Conservation (phyloP, 2,113 vertebrate genomes). For the Leptocoma aspasia region DNA sequence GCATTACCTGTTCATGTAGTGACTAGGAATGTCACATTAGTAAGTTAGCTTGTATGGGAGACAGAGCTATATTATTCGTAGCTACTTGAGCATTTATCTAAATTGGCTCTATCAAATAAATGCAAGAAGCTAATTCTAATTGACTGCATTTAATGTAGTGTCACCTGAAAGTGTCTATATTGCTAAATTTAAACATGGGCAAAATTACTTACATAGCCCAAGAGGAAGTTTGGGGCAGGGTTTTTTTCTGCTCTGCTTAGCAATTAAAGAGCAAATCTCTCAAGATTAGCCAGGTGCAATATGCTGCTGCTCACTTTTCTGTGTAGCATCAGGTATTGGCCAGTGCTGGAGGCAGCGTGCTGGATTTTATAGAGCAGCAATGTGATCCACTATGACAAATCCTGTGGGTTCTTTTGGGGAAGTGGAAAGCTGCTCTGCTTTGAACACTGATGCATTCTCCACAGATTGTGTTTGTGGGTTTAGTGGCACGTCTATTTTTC, state of each 20-base stretch:
- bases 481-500: background rate
- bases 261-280: slow-evolving; percentile 6
- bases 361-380: background rate
- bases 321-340: background rate
- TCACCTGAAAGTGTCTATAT: slow-evolving; percentile 12
- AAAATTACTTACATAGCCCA: background rate
- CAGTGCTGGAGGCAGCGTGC: background rate
- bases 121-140: slow-evolving; percentile 20
- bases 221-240: background rate
- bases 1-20: background rate
- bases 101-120: background rate
- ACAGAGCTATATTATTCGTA: background rate
- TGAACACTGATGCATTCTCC: background rate
- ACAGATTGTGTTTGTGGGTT: background rate
- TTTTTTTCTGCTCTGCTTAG: background rate
- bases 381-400: slow-evolving; percentile 3
- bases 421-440: background rate
- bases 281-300: slow-evolving; percentile 34
- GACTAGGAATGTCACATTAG: background rate
- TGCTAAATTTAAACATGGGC: slow-evolving; percentile 1
- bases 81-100: background rate
- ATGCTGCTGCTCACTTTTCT: background rate
- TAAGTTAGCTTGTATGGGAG: background rate
- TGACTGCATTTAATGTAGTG: slow-evolving; percentile 1
- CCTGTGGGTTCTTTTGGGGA: background rate